A percentile compares a stretch with the other conserved stretches of the same genome.
Evolutionary conservation across 64 coral and sea anemone genomes (phyloP).

Genomic region (Anthopleura sola): DNA sequence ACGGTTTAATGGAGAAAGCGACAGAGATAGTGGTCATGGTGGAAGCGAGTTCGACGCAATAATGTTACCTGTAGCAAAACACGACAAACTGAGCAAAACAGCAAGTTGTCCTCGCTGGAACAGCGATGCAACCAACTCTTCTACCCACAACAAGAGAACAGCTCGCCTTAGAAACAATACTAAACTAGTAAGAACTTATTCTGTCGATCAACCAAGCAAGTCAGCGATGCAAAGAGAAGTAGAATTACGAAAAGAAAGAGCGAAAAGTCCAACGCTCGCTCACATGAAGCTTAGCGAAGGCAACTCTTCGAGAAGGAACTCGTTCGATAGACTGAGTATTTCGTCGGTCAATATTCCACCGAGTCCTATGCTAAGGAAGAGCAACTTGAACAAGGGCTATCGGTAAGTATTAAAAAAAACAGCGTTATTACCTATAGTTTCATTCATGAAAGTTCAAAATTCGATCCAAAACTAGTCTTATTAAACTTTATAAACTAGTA

Average conservation of each 20-base stretch:
- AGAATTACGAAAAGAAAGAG: slow-evolving; percentile 44
- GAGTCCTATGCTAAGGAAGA: slow-evolving; percentile 77
- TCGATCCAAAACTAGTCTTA: too few relatives aligned
- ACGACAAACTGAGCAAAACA: slow-evolving; percentile 13
- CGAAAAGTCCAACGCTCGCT: slow-evolving; percentile 82
- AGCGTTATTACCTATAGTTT: too few relatives aligned
- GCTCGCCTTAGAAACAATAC: neutral
- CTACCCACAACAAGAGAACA: neutral
- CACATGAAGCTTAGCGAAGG: slow-evolving; percentile 91
- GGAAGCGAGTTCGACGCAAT: slow-evolving; percentile 91
- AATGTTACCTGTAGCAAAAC: slow-evolving; percentile 47
- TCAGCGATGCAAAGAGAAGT: slow-evolving; percentile 4
- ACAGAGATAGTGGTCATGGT: slow-evolving; percentile 86
- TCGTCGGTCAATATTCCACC: slow-evolving; percentile 48
- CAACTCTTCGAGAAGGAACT: slow-evolving; percentile 26
- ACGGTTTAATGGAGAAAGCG: slow-evolving; percentile 55
- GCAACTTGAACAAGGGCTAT: slow-evolving; percentile 91
- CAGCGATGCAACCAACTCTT: slow-evolving; percentile 51
- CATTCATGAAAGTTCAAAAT: too few relatives aligned
- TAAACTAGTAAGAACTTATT: neutral
- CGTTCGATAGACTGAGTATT: slow-evolving; percentile 38
- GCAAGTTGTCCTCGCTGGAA: slow-evolving; percentile 47
- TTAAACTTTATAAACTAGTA: too few relatives aligned
- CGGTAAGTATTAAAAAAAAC: slow-evolving; percentile 7
- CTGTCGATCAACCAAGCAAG: neutral